Base-by-base conservation (phyloP, 2,113 vertebrate genomes). In the Canis aureus region DNA sequence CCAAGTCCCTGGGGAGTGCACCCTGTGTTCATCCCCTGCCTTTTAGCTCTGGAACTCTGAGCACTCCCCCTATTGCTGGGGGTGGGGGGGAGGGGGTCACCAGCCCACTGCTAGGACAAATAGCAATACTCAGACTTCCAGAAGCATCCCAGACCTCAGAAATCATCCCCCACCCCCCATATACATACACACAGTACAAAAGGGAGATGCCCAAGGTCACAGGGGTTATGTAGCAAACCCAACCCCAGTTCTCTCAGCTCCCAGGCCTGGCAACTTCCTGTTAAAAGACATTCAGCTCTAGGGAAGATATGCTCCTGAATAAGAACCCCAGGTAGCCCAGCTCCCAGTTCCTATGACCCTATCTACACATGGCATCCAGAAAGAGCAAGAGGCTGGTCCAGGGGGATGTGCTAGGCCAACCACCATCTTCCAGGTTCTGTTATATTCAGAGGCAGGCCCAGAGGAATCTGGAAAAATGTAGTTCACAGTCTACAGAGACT, bases 41-140 rank as follows among this genome's bases (percentile, higher is more conserved):
- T 97, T 97, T 90, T 94, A 94, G 97, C 97, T 90, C 49, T 85
- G 38, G 71, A 76, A 60, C 82, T 88, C 78, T 43, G 49, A 92
- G 59, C 9, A 16, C 80, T 94, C 66, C 60, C 84, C 57, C 93
- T 69, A 66, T 71, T 97, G 79, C 35, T 84, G 11, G 49, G 35
- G 35, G 35, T 35, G 38, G 38, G 38, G 8, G 74, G 29, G 11
- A 32, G 10, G 74, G 29, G 76, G 57, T 83, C 92, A 66, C 60
- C 80, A 80, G 59, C 29, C 51, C 67, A 23, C 55, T 96, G 27
- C 69, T 94, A 89, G 86, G 13, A 79, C 76, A 97, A 76, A 91
- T 60, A 76, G 76, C 59, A 86, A 92, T 81, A 94, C 79, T 93
- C 85, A 93, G 60, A 49, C 22, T 32, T 96, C 78, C 66, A 91